A percentile compares a stretch with the other conserved stretches of the same genome.
Evolutionary conservation across 2,888 invertebrate species (phyloP).

Genomic region (Piscicola geometra): DNA sequence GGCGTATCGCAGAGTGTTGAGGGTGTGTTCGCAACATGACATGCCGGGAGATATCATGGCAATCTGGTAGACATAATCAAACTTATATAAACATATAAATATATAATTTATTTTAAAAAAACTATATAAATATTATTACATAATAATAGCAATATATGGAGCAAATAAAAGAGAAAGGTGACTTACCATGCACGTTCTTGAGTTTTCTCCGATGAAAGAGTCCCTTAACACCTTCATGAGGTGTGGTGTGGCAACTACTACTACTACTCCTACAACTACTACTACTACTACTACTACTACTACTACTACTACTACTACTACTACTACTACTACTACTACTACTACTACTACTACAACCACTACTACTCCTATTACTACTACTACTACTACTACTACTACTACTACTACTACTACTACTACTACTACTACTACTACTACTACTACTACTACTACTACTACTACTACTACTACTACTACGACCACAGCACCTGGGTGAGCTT

Average conservation of each 20-base stretch:
- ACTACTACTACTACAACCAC: too few relatives aligned
- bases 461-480: too few relatives aligned
- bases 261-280: too few relatives aligned
- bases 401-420: too few relatives aligned
- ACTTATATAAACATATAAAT: neutral
- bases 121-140: neutral
- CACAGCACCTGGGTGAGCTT: conserved; percentile 76
- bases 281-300: too few relatives aligned
- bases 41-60: conserved; percentile 98
- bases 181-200: conserved; percentile 83
- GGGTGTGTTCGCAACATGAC: conserved; percentile 91
- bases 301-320: too few relatives aligned
- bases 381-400: too few relatives aligned
- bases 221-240: conserved; percentile 71
- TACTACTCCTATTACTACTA: too few relatives aligned
- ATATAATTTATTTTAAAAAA: neutral
- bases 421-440: conserved; percentile 57
- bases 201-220: conserved; percentile 96
- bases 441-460: too few relatives aligned
- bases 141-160: neutral
- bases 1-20: conserved; percentile 94
- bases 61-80: conserved; percentile 61
- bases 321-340: too few relatives aligned
- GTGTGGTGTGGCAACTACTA: too few relatives aligned
- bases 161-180: neutral